These are phyloP conservation scores for Stylophora pistillata DNA, from an alignment of 64 coral and sea anemone genomes.

Conservation along the genomic window DNA sequence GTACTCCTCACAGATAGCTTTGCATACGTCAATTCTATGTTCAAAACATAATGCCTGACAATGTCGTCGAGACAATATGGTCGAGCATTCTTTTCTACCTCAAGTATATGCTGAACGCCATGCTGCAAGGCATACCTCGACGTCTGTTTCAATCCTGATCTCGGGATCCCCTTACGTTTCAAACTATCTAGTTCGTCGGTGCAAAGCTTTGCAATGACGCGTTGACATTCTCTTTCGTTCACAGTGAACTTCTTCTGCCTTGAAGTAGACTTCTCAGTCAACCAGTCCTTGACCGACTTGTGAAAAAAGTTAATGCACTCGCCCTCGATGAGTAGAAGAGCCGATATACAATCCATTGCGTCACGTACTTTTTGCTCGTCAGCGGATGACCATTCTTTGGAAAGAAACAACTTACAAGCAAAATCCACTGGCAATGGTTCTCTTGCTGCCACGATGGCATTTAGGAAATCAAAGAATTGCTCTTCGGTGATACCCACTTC, in stretches of 20 bases:
- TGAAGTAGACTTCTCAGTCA: not conserved
- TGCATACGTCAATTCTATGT: not conserved
- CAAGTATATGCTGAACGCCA: not conserved
- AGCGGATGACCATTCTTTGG: no score
- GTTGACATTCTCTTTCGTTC: not conserved
- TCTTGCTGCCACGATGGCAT: conserved; percentile 23
- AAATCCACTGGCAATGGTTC: conserved; percentile 14
- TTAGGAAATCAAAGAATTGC: conserved; percentile 29
- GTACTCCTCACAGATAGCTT: not conserved
- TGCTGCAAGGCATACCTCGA: conserved; percentile 7
- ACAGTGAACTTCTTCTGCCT: conserved; percentile 6
- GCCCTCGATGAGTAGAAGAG: conserved; percentile 3
- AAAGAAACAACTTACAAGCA: not conserved
- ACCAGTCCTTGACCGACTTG: conserved; percentile 11
- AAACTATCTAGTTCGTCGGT: not conserved
- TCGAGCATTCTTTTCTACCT: not conserved
- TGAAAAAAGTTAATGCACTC: not conserved
- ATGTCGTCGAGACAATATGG: not conserved
- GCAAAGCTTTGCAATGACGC: conserved; percentile 2
- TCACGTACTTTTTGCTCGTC: not conserved
- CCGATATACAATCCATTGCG: not conserved
- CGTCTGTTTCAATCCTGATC: no score
- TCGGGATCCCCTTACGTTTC: not conserved
- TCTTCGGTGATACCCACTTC: conserved; percentile 7
- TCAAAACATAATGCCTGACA: not conserved